phyloP scores from a whole-genome alignment of 2,888 invertebrate genomes.

The Chirona hameri region DNA sequence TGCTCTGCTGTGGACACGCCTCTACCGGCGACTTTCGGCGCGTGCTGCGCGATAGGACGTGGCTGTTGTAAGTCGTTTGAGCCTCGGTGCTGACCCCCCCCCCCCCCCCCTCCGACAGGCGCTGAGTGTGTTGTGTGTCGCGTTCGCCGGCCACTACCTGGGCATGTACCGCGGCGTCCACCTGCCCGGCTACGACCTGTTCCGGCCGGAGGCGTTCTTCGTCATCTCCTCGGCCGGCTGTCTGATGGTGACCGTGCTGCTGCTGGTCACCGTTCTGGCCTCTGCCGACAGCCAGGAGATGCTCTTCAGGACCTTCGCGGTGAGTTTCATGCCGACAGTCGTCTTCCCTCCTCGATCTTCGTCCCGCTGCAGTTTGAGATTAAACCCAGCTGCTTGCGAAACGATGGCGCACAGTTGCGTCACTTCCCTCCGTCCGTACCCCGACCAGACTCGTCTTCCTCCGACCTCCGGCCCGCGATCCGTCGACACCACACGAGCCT shows the following conservation, averaged over 20 bases:
- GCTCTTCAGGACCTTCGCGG: neutral
- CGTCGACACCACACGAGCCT: neutral
- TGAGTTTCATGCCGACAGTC: neutral
- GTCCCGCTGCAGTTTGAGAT: too few relatives aligned
- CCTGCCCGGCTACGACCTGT: slow-evolving; percentile 3
- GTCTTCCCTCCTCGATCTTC: too few relatives aligned
- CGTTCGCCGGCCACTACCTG: slow-evolving; percentile 8
- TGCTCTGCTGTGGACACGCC: too few relatives aligned
- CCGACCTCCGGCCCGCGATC: too few relatives aligned
- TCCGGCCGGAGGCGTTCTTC: slow-evolving; percentile 14
- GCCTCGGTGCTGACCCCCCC: neutral
- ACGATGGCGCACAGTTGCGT: too few relatives aligned
- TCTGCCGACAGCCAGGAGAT: neutral
- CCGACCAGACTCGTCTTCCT: too few relatives aligned
- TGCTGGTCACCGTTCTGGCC: neutral
- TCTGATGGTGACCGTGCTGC: neutral
- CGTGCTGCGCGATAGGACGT: too few relatives aligned
- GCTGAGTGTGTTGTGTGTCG: neutral
- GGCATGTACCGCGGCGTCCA: neutral
- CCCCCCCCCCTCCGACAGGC: neutral
- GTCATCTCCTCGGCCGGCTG: neutral
- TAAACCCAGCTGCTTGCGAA: too few relatives aligned
- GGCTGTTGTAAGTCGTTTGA: too few relatives aligned
- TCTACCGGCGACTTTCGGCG: too few relatives aligned
- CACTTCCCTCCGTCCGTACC: too few relatives aligned